phyloP scores from a whole-genome alignment of 2,888 invertebrate species.

The Leptinotarsa haldemani region DNA sequence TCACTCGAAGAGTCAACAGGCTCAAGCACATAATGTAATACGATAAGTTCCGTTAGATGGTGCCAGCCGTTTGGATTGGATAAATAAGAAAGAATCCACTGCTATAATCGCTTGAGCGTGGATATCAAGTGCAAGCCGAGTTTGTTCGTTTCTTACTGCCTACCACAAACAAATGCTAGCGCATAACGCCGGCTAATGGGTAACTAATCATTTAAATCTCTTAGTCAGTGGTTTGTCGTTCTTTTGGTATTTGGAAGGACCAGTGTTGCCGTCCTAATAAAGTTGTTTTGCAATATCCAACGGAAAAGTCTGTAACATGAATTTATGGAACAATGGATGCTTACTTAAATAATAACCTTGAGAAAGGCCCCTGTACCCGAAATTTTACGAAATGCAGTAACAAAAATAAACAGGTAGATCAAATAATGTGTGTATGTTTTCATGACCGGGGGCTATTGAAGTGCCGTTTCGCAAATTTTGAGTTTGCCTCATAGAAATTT shows the following conservation, averaged over 20 bases:
- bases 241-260: conserved; percentile 13
- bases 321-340: too few relatives aligned
- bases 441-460: too few relatives aligned
- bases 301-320: too few relatives aligned
- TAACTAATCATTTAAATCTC: conserved; percentile 36
- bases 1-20: conserved; percentile 37
- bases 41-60: conserved; percentile 30
- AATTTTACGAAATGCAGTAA: too few relatives aligned
- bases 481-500: too few relatives aligned
- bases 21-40: conserved; percentile 32
- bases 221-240: conserved; percentile 11
- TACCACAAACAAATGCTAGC: conserved; percentile 28
- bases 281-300: too few relatives aligned
- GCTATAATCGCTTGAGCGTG: conserved; percentile 28
- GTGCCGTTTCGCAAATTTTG: too few relatives aligned
- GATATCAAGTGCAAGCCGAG: conserved; percentile 12
- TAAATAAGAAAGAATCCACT: conserved; percentile 15
- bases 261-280: too few relatives aligned
- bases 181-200: conserved; percentile 34
- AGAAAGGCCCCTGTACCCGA: too few relatives aligned
- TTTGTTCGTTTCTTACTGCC: conserved; percentile 16
- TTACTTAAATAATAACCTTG: too few relatives aligned
- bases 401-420: too few relatives aligned
- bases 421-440: too few relatives aligned
- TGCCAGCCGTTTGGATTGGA: conserved; percentile 22